Conservation (phyloP, 2,888 invertebrate genomes). For the Pantelozetes paolii region DNA sequence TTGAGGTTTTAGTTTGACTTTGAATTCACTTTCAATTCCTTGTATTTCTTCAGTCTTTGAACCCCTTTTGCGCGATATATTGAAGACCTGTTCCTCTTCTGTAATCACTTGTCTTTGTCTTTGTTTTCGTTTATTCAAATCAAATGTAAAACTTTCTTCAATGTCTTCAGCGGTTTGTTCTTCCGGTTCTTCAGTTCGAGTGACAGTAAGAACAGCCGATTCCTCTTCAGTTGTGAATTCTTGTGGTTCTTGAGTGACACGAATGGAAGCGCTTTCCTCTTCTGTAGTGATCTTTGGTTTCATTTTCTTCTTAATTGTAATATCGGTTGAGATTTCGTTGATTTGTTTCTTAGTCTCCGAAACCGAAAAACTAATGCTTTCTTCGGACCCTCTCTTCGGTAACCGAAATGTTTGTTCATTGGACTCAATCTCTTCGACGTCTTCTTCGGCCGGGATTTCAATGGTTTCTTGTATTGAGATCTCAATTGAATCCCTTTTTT, state of each 20-base stretch:
- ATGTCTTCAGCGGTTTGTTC: background rate
- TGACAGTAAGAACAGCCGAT: background rate
- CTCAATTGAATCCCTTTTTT: slow-evolving; percentile 41
- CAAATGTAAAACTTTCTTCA: slow-evolving; percentile 25
- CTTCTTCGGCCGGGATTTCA: slow-evolving; percentile 20
- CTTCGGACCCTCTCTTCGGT: background rate
- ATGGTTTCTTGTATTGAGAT: slow-evolving; percentile 33
- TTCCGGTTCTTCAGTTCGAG: background rate
- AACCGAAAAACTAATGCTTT: slow-evolving; percentile 28
- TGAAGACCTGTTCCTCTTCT: slow-evolving; percentile 42
- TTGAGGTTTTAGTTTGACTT: background rate
- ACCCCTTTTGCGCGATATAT: slow-evolving; percentile 48
- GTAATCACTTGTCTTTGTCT: slow-evolving; percentile 26
- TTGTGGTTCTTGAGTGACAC: background rate
- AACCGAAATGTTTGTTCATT: slow-evolving; percentile 34
- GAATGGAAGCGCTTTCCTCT: slow-evolving; percentile 17
- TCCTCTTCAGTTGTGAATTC: background rate
- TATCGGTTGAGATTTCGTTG: slow-evolving; percentile 21
- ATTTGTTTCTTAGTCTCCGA: slow-evolving; percentile 11
- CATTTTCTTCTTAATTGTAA: slow-evolving; percentile 48
- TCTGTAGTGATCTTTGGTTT: slow-evolving; percentile 40
- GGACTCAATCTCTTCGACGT: slow-evolving; percentile 32
- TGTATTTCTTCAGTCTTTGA: slow-evolving; percentile 41
- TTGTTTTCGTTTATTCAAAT: too few relatives aligned
- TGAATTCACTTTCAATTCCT: slow-evolving; percentile 33